phyloP scores from a whole-genome alignment of 1,140 invertebrate species.

The Trichonephila inaurata region DNA sequence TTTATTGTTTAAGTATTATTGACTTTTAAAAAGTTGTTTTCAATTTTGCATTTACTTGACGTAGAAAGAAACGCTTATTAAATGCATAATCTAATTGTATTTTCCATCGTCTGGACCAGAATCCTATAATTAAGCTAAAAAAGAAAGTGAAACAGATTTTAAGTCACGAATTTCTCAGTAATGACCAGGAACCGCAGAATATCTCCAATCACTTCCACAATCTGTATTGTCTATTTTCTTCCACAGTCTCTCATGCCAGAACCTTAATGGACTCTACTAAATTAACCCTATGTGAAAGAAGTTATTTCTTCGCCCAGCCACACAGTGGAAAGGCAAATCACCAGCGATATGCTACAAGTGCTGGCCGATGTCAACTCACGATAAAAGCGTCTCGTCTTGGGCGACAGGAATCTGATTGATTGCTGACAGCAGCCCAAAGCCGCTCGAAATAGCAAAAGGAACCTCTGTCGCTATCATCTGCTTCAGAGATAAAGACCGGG shows the following conservation, averaged over 20 bases:
- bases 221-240: background rate
- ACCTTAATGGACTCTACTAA: constrained; percentile 24
- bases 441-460: constrained; percentile 42
- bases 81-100: no score
- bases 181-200: background rate
- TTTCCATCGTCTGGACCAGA: no score
- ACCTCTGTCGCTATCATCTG: constrained; percentile 28
- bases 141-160: background rate
- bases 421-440: constrained; percentile 51
- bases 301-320: background rate
- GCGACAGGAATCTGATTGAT: constrained; percentile 61
- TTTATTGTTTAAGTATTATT: no score
- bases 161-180: background rate
- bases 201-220: background rate
- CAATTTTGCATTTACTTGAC: no score
- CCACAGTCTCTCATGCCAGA: background rate
- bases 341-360: constrained; percentile 18
- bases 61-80: no score
- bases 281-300: constrained; percentile 31
- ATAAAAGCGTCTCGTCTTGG: constrained; percentile 53
- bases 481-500: constrained; percentile 46
- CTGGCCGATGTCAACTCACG: constrained; percentile 34
- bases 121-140: no score
- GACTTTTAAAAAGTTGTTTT: no score
- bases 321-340: constrained; percentile 13